Conservation (phyloP, 2,888 invertebrate species). For the Plagodis pulveraria region DNA sequence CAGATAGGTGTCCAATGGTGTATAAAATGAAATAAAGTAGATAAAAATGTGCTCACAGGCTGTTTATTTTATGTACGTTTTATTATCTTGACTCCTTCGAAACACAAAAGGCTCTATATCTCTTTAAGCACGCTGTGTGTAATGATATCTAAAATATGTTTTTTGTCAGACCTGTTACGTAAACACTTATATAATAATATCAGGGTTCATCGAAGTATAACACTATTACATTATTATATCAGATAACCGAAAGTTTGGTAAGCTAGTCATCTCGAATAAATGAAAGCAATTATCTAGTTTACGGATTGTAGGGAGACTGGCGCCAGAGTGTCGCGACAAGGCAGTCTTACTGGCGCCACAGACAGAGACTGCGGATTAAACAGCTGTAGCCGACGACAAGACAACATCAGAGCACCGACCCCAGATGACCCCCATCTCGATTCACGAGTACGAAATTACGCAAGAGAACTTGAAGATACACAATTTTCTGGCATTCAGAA, state of each 20-base stretch:
- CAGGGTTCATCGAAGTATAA: neutral
- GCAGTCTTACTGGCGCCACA: constrained; percentile 67
- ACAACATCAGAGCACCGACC: constrained; percentile 52
- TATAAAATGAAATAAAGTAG: constrained; percentile 46
- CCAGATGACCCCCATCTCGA: constrained; percentile 42
- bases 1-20: constrained; percentile 46
- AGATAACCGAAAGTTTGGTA: constrained; percentile 20
- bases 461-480: constrained; percentile 15
- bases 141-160: neutral
- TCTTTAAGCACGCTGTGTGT: constrained; percentile 15
- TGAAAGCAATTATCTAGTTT: constrained; percentile 32
- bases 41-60: constrained; percentile 38
- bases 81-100: constrained; percentile 25
- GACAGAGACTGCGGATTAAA: constrained; percentile 48
- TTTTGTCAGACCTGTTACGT: too few species aligned
- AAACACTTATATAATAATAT: too few species aligned
- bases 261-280: constrained; percentile 24
- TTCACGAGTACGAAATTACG: constrained; percentile 30
- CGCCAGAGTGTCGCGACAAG: constrained; percentile 65
- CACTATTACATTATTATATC: constrained; percentile 10
- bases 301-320: constrained; percentile 42
- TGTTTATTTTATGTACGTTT: constrained; percentile 38
- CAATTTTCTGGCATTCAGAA: neutral
- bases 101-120: constrained; percentile 14
- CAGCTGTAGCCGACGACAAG: constrained; percentile 48